Evolutionary conservation across 2,113 vertebrate genomes (phyloP), one percentile per base, ranked within the genome.

Genomic region (Actinemys pallida): DNA sequence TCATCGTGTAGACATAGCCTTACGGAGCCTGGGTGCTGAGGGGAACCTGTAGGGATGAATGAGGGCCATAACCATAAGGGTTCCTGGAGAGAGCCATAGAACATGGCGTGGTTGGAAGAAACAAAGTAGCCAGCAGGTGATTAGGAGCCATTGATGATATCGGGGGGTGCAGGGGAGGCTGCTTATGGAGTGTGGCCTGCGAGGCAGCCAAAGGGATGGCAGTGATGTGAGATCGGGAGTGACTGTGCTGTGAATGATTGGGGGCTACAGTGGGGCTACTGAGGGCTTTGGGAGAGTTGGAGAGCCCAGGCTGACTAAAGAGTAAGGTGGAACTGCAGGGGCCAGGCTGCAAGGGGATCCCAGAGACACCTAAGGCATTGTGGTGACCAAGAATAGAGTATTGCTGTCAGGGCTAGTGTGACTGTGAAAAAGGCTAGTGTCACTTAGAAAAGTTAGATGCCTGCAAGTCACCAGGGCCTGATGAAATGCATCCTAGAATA

Each of bases 171-270:
- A 88, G 13, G 31, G 54, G 90, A 83, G 22, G 59, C 56, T 17
- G 25, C 29, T 84, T 31, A 92, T 79, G 39, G 80, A 90, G 52
- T 9, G 14, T 54, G 76, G 62, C 17, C 12, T 76, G 59, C 14
- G 5, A 27, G 47, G 39, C 76, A 62, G 10, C 11, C 29, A 72
- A 45, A 82, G 7, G 76, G n/a, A 87, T 31, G 91, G 22, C 1
- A 0, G 49, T 76, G 47, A 5, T 54, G 80, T 62, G 88, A 8
- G 59, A 5, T 47, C 72, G 35, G 4, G 53, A 42, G 9, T 85
- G 84, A 17, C 83, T 93, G 39, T 81, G 22, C 24, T 57, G 54
- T 0, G 0, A 50, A 0, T 0, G 54, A 45, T 45, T 11, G 1
- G n/a, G 35, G n/a, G 20, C 17, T 39, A 10, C n/a, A 39, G 19